A percentile compares a stretch with the other conserved stretches of the same genome.
Conservation (phyloP, 1,140 invertebrate species). For the Drosophila micromelanica region DNA sequence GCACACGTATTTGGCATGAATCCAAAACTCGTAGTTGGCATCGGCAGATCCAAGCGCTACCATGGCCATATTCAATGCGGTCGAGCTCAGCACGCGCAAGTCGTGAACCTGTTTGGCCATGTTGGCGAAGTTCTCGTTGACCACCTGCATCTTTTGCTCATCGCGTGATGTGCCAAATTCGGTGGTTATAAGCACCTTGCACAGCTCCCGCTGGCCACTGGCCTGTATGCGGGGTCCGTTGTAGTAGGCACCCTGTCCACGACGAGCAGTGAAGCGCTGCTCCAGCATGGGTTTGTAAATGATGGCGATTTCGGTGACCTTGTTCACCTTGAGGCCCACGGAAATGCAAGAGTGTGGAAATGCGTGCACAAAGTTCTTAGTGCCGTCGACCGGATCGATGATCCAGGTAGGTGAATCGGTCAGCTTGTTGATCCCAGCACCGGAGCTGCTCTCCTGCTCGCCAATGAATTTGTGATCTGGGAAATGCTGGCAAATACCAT, state of each 20-base stretch:
- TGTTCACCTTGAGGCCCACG: conserved; percentile 90
- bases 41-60: conserved; percentile 95
- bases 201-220: conserved; percentile 89
- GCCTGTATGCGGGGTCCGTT: conserved; percentile 92
- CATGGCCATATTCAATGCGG: conserved; percentile 96
- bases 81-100: conserved; percentile 93
- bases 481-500: conserved; percentile 90
- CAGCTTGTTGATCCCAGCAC: conserved; percentile 89
- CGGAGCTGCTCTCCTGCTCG: conserved; percentile 92
- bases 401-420: conserved; percentile 98
- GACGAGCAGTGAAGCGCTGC: conserved; percentile 94
- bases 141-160: conserved; percentile 88
- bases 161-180: conserved; percentile 95
- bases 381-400: conserved; percentile 96
- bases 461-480: conserved; percentile 98
- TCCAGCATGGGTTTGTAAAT: conserved; percentile 96
- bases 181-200: conserved; percentile 90
- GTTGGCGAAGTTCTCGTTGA: conserved; percentile 91
- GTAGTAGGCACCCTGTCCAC: conserved; percentile 94
- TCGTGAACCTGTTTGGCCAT: conserved; percentile 91
- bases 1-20: conserved; percentile 96
- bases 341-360: conserved; percentile 94
- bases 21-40: conserved; percentile 95
- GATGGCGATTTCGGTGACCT: conserved; percentile 89
- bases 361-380: conserved; percentile 95